These are phyloP conservation scores for Epinephelus lanceolatus DNA, from an alignment of 2,113 vertebrate species.

Conservation along the genomic window DNA sequence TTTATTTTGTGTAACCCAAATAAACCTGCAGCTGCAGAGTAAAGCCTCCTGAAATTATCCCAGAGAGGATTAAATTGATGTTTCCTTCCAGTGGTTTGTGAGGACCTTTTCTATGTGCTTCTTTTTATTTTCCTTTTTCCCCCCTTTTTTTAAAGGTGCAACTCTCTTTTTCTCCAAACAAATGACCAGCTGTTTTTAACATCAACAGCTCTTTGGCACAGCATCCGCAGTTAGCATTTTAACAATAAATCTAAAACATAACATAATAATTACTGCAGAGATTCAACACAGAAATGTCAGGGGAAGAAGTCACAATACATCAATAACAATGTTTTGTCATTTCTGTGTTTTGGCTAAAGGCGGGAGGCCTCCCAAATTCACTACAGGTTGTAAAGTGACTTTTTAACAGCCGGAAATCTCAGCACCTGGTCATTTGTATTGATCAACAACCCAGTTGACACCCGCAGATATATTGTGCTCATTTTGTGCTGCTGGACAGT, in stretches of 20 bases:
- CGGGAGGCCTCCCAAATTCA: not conserved
- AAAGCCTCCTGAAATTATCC: slow-evolving; percentile 45
- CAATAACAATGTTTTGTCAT: not conserved
- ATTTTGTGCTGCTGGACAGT: slow-evolving; percentile 9
- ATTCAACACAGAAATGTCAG: slow-evolving; percentile 4
- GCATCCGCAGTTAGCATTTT: not conserved
- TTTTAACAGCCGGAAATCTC: not conserved
- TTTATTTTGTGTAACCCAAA: slow-evolving; percentile 46
- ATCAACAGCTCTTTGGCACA: not conserved
- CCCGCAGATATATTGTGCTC: slow-evolving; percentile 17
- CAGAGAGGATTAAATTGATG: slow-evolving; percentile 41
- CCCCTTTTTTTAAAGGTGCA: not conserved
- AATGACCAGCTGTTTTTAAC: slow-evolving; percentile 22
- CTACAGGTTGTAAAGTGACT: slow-evolving; percentile 8
- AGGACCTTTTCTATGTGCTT: slow-evolving; percentile 9
- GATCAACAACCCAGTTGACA: slow-evolving; percentile 15
- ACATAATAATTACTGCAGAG: slow-evolving; percentile 2
- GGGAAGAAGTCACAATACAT: not conserved
- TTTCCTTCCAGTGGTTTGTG: slow-evolving; percentile 22
- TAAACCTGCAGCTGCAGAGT: slow-evolving; percentile 42
- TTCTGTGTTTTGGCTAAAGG: not conserved
- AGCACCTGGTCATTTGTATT: slow-evolving; percentile 32
- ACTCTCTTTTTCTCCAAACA: not conserved
- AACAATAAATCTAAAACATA: not conserved
- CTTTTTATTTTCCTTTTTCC: not conserved